Percentiles rank a stretch among this genome's conserved stretches.
These are phyloP conservation scores for Hyles lineata DNA, from an alignment of 2,888 invertebrate genomes.

Conservation along the genomic window DNA sequence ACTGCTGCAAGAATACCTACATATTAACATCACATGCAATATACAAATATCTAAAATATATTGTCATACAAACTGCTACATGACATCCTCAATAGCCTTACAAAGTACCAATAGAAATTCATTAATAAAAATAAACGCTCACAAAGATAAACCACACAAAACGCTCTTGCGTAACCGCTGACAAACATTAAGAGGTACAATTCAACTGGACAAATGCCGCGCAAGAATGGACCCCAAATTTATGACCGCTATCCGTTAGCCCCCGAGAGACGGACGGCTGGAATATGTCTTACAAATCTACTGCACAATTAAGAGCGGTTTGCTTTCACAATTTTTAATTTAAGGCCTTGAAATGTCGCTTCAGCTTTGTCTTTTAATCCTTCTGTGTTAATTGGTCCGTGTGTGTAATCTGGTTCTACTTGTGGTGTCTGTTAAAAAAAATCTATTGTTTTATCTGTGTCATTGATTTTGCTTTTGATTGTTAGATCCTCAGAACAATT, in stretches of 20 bases:
- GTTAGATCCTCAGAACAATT: too few species aligned
- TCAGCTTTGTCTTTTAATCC: not conserved
- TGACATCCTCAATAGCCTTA: not conserved
- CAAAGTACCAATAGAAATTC: not conserved
- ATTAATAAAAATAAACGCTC: not conserved
- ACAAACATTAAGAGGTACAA: conserved; percentile 31
- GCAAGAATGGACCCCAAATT: conserved; percentile 68
- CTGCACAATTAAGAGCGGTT: conserved; percentile 20
- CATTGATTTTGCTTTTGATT: too few species aligned
- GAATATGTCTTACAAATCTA: conserved; percentile 29
- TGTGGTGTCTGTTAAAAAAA: not conserved
- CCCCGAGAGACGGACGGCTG: conserved; percentile 44
- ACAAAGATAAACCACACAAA: conserved; percentile 1
- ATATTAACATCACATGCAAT: too few species aligned
- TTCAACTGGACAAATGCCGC: conserved; percentile 66
- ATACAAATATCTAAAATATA: too few species aligned
- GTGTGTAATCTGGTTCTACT: not conserved
- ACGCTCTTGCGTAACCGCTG: conserved; percentile 22
- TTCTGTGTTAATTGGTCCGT: not conserved
- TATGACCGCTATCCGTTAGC: conserved; percentile 69
- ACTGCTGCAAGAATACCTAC: too few species aligned
- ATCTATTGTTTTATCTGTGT: too few species aligned
- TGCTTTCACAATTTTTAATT: conserved; percentile 13
- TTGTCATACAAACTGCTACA: not conserved
- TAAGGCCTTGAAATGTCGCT: not conserved